phyloP scores from a whole-genome alignment of 2,113 vertebrate genomes.

The Callipepla californica region DNA sequence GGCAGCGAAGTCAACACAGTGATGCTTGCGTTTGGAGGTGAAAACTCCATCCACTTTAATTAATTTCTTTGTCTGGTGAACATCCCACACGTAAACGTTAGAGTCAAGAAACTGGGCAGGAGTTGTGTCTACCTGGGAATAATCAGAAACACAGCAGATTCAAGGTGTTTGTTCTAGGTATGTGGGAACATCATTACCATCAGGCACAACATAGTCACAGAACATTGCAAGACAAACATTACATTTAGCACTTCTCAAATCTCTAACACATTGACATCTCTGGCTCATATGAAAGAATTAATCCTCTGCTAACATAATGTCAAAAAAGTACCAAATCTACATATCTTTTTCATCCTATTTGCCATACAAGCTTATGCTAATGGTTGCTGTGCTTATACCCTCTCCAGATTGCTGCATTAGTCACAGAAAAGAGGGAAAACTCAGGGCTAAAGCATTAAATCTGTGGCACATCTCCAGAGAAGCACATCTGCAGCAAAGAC shows the following conservation, averaged over 20 bases:
- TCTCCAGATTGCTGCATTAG: background rate
- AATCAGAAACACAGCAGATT: background rate
- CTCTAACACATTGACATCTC: background rate
- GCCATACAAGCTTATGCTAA: background rate
- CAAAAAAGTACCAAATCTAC: background rate
- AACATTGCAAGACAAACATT: background rate
- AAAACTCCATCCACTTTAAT: slow-evolving; percentile 83
- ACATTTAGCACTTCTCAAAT: background rate
- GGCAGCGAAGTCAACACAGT: slow-evolving; percentile 89
- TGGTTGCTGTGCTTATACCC: background rate
- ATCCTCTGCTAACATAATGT: background rate
- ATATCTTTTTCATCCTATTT: background rate
- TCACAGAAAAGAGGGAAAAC: background rate
- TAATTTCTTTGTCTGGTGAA: slow-evolving; percentile 87
- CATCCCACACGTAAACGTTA: slow-evolving; percentile 92
- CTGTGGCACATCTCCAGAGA: background rate
- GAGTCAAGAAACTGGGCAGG: slow-evolving; percentile 90
- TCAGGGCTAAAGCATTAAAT: background rate
- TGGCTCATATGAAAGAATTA: background rate
- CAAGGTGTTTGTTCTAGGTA: background rate
- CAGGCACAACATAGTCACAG: background rate
- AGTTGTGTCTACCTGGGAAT: slow-evolving; percentile 86
- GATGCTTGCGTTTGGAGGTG: slow-evolving; percentile 66
- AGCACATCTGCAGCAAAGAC: background rate
- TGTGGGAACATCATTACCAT: background rate